These are phyloP conservation scores for Dryoscopus gambensis DNA, from an alignment of 2,113 vertebrate genomes.

Conservation along the genomic window DNA sequence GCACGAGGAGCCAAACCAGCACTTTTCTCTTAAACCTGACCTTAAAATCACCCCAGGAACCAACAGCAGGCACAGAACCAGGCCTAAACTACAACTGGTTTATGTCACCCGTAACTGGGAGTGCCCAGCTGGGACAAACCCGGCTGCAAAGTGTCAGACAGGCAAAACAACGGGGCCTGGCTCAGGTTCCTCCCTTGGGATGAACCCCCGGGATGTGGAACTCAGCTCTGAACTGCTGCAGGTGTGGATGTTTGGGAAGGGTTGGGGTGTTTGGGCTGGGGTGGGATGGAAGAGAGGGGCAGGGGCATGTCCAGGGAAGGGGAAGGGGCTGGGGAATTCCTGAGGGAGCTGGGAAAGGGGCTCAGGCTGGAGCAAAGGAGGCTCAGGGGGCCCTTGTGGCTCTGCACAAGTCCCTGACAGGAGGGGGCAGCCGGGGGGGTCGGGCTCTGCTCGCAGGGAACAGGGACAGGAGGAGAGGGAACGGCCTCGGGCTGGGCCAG, in stretches of 20 bases:
- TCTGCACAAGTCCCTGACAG: background rate
- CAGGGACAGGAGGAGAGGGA: background rate
- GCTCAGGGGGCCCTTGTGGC: too few species aligned
- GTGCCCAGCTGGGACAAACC: background rate
- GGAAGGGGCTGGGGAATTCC: background rate
- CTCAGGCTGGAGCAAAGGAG: too few species aligned
- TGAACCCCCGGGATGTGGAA: background rate
- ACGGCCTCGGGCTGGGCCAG: background rate
- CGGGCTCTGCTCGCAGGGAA: background rate
- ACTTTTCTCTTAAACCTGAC: background rate
- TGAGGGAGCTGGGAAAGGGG: background rate
- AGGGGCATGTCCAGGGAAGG: background rate
- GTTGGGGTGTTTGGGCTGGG: background rate
- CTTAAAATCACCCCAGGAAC: accelerated
- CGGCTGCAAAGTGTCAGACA: background rate
- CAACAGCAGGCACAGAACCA: background rate
- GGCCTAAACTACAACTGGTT: accelerated
- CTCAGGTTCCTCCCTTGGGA: background rate
- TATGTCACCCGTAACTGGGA: accelerated
- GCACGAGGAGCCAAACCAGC: accelerated
- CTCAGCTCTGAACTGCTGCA: background rate
- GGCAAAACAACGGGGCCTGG: accelerated
- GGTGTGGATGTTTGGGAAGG: background rate
- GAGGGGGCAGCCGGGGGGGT: background rate
- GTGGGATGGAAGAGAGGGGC: background rate